phyloP scores from a whole-genome alignment of 2,888 invertebrate genomes.

The Ischnus inquisitorius region DNA sequence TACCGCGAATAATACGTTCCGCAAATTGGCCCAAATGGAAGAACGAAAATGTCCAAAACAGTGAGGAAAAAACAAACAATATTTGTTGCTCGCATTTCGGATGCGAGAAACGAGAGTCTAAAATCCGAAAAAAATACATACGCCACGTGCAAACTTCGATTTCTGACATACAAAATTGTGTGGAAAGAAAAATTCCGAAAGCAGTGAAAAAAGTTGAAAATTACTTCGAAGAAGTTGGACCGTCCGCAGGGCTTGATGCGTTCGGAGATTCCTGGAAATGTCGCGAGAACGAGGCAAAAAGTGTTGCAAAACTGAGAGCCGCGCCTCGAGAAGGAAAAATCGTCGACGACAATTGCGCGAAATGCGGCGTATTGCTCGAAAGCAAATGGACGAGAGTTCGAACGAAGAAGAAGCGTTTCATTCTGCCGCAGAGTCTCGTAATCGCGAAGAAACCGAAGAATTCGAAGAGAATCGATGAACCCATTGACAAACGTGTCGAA shows the following conservation, averaged over 20 bases:
- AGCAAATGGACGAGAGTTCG: slow-evolving; percentile 45
- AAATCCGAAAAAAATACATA: not conserved
- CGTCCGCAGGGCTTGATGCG: not conserved
- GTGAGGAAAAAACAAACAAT: not conserved
- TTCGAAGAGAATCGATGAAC: not conserved
- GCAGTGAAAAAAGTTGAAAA: not conserved
- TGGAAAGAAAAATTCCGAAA: slow-evolving; percentile 22
- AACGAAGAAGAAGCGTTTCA: slow-evolving; percentile 40
- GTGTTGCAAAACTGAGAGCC: not conserved
- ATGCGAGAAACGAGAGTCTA: not conserved
- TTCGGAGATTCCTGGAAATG: slow-evolving; percentile 20
- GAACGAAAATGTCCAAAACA: not conserved
- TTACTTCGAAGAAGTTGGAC: not conserved
- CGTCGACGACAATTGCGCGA: not conserved
- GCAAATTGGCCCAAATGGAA: slow-evolving; percentile 22
- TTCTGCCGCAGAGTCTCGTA: slow-evolving; percentile 46
- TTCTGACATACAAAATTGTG: not conserved
- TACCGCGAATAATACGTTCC: slow-evolving; percentile 22
- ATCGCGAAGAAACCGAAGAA: slow-evolving; percentile 21
- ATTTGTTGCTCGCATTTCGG: not conserved
- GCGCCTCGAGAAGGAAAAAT: not conserved
- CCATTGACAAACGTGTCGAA: not conserved
- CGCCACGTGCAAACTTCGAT: slow-evolving; percentile 9
- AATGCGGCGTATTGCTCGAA: not conserved
- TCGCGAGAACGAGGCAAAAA: slow-evolving; percentile 8